Percentiles rank a stretch among this genome's conserved stretches.
Evolutionary conservation across 2,888 invertebrate genomes (phyloP).

Genomic region (Cybosia mesomella): DNA sequence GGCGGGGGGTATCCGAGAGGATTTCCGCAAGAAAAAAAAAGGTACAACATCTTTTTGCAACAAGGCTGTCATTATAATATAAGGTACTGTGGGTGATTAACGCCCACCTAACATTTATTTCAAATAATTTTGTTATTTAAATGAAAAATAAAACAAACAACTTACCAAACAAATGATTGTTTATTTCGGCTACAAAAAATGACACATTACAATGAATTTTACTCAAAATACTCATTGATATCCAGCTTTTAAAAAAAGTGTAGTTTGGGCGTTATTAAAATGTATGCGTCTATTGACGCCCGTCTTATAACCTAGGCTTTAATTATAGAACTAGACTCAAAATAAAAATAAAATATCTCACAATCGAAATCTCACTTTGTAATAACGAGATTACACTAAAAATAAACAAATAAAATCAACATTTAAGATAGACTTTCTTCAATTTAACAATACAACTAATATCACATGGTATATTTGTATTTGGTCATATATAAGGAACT

Average conservation of each 20-base stretch:
- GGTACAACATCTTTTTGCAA: too few species aligned
- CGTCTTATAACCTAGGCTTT: constrained; percentile 12
- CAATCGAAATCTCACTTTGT: constrained; percentile 8
- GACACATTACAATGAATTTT: constrained; percentile 7
- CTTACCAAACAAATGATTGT: constrained; percentile 7
- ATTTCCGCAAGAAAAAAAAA: too few species aligned
- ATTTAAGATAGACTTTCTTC: constrained; percentile 7
- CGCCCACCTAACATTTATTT: constrained; percentile 13
- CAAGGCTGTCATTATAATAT: too few species aligned
- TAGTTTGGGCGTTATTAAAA: constrained; percentile 13
- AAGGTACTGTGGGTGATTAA: constrained; percentile 10
- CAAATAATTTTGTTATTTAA: constrained; percentile 11
- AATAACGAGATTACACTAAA: constrained; percentile 9
- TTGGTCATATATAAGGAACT: constrained; percentile 11
- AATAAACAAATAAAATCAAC: constrained; percentile 8
- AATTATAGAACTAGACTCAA: constrained; percentile 10
- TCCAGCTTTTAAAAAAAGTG: constrained; percentile 7
- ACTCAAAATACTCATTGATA: constrained; percentile 13
- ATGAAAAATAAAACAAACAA: constrained; percentile 7
- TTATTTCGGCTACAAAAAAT: constrained; percentile 7
- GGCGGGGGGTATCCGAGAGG: too few species aligned
- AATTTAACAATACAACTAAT: constrained; percentile 9
- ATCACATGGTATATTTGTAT: constrained; percentile 9
- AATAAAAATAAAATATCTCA: constrained; percentile 3
- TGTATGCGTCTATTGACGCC: constrained; percentile 12